Evolutionary conservation across 2,113 vertebrate genomes (phyloP).

Genomic region (Amazona guildingii): DNA sequence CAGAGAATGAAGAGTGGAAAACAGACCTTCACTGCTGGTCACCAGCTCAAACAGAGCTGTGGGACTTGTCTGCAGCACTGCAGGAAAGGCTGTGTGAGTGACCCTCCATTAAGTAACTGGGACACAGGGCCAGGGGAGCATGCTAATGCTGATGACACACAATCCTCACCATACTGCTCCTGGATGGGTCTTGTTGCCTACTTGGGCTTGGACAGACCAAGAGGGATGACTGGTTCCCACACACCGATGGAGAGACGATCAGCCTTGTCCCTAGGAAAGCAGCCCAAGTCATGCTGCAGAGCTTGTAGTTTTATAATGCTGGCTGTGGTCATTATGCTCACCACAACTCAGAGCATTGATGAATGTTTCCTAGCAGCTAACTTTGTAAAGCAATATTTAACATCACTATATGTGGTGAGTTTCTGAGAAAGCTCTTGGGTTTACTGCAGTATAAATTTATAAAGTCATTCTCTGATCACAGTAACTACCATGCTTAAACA

Average conservation of each 20-base stretch:
- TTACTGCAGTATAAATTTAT: neutral
- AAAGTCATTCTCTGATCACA: neutral
- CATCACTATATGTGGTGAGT: rapidly evolving
- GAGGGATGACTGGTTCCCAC: neutral
- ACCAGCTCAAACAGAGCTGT: neutral
- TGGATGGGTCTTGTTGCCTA: neutral
- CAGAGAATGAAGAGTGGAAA: neutral
- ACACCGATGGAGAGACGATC: neutral
- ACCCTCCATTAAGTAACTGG: neutral
- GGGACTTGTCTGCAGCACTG: neutral
- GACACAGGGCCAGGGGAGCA: neutral
- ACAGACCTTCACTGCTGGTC: neutral
- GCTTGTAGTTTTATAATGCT: neutral
- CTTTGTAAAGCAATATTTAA: neutral
- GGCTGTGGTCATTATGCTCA: neutral
- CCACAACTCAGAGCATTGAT: neutral
- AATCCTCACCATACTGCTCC: neutral
- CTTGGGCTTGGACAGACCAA: neutral
- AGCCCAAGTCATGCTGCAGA: neutral
- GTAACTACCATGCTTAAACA: neutral
- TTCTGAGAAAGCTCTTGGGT: neutral
- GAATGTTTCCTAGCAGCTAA: neutral
- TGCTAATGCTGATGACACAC: neutral
- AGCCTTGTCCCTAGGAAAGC: neutral
- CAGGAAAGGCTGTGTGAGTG: neutral